These are phyloP conservation scores for Carcinoscorpius rotundicauda DNA, from an alignment of 1,140 invertebrate genomes.

Conservation along the genomic window DNA sequence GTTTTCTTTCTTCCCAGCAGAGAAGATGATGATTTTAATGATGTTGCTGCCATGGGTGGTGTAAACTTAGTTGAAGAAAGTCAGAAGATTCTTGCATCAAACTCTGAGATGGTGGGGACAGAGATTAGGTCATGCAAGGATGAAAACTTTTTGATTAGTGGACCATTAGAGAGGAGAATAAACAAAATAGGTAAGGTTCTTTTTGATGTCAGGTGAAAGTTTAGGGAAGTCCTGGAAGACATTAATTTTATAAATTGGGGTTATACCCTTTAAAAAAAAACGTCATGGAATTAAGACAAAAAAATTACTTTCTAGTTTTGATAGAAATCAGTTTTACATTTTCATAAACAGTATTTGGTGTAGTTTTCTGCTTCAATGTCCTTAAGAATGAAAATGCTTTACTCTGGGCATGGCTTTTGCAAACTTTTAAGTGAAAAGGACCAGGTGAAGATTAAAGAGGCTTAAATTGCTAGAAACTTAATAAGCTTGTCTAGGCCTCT, in stretches of 20 bases:
- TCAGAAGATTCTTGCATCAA: slow-evolving; percentile 81
- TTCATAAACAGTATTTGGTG: too few species aligned
- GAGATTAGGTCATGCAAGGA: slow-evolving; percentile 94
- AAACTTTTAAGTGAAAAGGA: too few species aligned
- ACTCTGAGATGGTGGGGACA: slow-evolving; percentile 84
- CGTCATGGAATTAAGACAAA: not conserved
- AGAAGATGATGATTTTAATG: slow-evolving; percentile 91
- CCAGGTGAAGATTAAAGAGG: too few species aligned
- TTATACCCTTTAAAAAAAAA: not conserved
- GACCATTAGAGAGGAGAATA: slow-evolving; percentile 61
- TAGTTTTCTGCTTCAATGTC: too few species aligned
- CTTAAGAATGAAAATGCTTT: too few species aligned
- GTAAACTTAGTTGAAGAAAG: slow-evolving; percentile 96
- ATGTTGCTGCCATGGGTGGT: slow-evolving; percentile 97
- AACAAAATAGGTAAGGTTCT: slow-evolving; percentile 51
- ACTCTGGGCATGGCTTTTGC: too few species aligned
- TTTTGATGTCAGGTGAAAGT: not conserved
- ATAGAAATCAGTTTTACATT: too few species aligned
- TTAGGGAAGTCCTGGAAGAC: too few species aligned
- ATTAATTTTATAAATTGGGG: not conserved
- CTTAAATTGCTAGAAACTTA: too few species aligned
- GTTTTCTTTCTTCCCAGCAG: slow-evolving; percentile 28
- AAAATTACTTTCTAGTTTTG: not conserved
- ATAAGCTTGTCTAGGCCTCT: too few species aligned
- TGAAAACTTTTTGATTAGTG: slow-evolving; percentile 71